Evolutionary conservation across 2,888 invertebrate genomes (phyloP).

Genomic region (Augiades crinisus): DNA sequence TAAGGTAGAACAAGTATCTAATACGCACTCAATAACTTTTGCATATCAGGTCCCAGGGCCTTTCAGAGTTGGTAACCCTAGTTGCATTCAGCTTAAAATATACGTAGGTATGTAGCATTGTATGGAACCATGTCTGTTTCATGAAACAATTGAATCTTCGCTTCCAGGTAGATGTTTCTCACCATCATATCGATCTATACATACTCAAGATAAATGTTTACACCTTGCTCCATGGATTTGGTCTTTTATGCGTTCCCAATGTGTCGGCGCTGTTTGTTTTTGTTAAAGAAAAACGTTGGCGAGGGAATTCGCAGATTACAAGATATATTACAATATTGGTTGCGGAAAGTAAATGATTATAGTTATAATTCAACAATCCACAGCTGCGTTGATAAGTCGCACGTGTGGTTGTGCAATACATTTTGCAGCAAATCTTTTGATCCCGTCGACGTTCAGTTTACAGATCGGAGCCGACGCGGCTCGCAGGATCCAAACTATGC

Average conservation of each 20-base stretch:
- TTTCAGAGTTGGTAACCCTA: no score
- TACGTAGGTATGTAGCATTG: neutral
- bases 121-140: neutral
- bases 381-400: slow-evolving; percentile 41
- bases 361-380: slow-evolving; percentile 45
- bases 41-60: no score
- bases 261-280: slow-evolving; percentile 32
- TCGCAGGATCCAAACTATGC: slow-evolving; percentile 28
- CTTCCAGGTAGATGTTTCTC: slow-evolving; percentile 17
- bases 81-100: no score
- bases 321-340: slow-evolving; percentile 45
- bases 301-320: slow-evolving; percentile 39
- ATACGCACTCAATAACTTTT: no score
- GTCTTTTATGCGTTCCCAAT: slow-evolving; percentile 29
- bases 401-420: slow-evolving; percentile 41
- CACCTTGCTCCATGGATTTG: slow-evolving; percentile 6
- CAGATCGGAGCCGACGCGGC: slow-evolving; percentile 25
- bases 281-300: slow-evolving; percentile 31
- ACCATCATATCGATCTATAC: slow-evolving; percentile 20
- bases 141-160: neutral
- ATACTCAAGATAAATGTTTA: slow-evolving; percentile 20
- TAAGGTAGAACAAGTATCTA: no score
- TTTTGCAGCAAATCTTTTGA: slow-evolving; percentile 49
- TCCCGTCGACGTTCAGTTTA: slow-evolving; percentile 43
- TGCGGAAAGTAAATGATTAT: slow-evolving; percentile 48